Conservation (phyloP, 1,140 invertebrate species). For the Glossosoma conforme region DNA sequence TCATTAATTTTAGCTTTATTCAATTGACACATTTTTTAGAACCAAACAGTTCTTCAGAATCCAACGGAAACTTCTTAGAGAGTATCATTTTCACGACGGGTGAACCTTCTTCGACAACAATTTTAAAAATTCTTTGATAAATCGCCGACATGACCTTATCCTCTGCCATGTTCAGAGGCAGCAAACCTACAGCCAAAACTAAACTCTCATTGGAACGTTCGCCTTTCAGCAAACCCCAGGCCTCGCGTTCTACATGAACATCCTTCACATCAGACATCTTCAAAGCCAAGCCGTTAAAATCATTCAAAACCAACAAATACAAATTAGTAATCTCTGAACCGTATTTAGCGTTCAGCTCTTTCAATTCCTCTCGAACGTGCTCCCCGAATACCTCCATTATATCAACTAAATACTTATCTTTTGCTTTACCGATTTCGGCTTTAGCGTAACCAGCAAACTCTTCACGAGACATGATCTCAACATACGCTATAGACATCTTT, state of each 20-base stretch:
- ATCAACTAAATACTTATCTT: neutral
- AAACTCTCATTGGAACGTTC: neutral
- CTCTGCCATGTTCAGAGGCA: neutral
- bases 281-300: neutral
- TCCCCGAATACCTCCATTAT: neutral
- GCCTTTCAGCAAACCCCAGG: neutral
- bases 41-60: conserved; percentile 4
- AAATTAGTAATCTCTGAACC: conserved; percentile 1
- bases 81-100: conserved; percentile 2
- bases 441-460: neutral
- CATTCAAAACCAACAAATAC: neutral
- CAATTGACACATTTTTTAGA: too few species aligned
- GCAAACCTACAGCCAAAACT: conserved; percentile 9
- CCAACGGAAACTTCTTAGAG: conserved; percentile 1
- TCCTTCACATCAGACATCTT: neutral
- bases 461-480: neutral
- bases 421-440: neutral
- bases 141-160: neutral
- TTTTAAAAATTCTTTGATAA: neutral
- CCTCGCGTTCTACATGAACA: neutral
- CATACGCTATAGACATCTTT: neutral
- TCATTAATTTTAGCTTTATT: too few species aligned
- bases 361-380: neutral
- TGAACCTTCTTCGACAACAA: neutral
- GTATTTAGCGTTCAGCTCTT: neutral